phyloP scores from a whole-genome alignment of 92 coral and sea anemone species.

The Parazoanthus atlanticus region DNA sequence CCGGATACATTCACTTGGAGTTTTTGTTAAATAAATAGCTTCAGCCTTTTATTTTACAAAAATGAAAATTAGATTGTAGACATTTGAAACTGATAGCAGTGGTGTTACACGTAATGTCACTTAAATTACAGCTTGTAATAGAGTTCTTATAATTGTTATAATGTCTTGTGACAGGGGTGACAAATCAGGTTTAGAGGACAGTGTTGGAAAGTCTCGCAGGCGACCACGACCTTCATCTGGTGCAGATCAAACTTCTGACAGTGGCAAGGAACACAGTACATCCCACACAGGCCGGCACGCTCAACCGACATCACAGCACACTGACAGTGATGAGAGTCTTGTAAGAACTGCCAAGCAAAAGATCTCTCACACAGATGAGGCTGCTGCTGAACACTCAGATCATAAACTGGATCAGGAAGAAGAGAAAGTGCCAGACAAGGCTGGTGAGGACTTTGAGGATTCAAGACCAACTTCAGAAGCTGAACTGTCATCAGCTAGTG shows the following conservation, averaged over 20 bases:
- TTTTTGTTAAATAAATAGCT: neutral
- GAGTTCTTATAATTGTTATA: neutral
- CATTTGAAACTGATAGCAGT: neutral
- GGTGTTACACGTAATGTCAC: neutral
- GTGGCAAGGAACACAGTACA: neutral
- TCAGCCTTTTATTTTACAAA: neutral
- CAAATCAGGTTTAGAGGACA: constrained; percentile 16
- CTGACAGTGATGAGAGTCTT: neutral
- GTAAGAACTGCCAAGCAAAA: neutral
- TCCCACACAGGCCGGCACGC: neutral
- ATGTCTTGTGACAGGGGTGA: constrained; percentile 13
- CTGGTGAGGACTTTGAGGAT: neutral
- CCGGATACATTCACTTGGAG: neutral
- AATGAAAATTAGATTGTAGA: neutral
- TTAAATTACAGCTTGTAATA: neutral
- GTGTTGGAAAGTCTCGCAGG: neutral
- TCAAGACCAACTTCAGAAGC: constrained; percentile 7
- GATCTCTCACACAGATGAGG: neutral
- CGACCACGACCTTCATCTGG: neutral
- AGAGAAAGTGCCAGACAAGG: neutral
- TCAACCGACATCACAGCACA: neutral
- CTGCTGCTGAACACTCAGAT: neutral
- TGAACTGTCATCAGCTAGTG: constrained; percentile 19
- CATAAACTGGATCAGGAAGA: neutral
- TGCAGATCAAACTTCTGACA: neutral